Conservation (phyloP, 2,113 vertebrate genomes). For the Acanthisitta chloris region DNA sequence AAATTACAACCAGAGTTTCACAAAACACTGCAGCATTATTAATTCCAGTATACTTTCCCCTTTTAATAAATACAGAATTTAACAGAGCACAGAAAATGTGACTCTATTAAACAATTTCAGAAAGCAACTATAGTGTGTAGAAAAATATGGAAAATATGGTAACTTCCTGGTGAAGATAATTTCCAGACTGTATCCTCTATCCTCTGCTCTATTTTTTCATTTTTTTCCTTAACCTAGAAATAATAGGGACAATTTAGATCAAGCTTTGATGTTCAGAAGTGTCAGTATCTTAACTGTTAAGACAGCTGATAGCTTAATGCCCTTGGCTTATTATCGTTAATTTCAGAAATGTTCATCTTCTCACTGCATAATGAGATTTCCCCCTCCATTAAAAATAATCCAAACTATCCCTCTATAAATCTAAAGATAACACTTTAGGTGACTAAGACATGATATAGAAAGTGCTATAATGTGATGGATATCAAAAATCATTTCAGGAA, state of each 20-base stretch:
- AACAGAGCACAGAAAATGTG: background rate
- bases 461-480: background rate
- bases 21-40: background rate
- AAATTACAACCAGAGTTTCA: background rate
- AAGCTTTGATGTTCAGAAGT: constrained; percentile 44
- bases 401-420: background rate
- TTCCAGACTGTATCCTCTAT: background rate
- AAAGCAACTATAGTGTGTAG: background rate
- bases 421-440: background rate
- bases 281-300: constrained; percentile 32
- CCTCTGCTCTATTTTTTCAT: too few species aligned
- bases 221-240: background rate
- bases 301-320: constrained; percentile 39
- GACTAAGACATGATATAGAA: background rate
- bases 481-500: background rate
- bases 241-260: constrained; percentile 19
- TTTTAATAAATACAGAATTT: background rate
- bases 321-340: constrained; percentile 41
- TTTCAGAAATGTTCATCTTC: constrained; percentile 20
- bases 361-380: constrained; percentile 9
- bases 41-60: background rate
- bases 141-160: background rate
- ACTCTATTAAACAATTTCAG: background rate
- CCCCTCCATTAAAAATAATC: background rate
- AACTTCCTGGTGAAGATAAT: background rate